Evolutionary conservation across 2,113 vertebrate genomes (phyloP), one percentile per base, ranked within the genome.

Genomic region (Herpetotheres cachinnans): DNA sequence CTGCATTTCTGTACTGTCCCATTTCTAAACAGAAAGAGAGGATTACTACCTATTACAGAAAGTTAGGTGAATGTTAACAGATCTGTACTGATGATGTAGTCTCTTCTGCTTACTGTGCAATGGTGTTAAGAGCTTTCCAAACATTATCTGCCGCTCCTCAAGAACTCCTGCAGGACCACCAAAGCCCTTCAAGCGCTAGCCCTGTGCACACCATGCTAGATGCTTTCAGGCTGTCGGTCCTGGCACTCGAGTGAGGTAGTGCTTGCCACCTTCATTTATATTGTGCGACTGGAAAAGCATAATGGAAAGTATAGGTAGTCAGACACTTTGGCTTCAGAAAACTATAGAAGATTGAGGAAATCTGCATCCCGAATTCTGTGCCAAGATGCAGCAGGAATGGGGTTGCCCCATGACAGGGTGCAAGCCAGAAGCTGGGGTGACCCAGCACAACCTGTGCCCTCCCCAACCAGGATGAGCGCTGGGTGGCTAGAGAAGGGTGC

Each of bases 401-500:
- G 24, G 3, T 10, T 77, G 24, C 10, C 12, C 40, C 7, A 4
- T 14, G 77, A 63, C 13, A 11, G 5, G 29, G 10, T 2, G 2
- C 17, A n/a, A 20, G 19, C 4, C 80, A 76, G 52, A 21, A 61
- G 11, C 9, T 66, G 67, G 20, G n/a, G 34, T 10, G 4, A 22
- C 9, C 17, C 21, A 61, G 18, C 22, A 56, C 10, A 34, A 24
- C 4, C 22, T 76, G 47, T 46, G 36, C 12, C 12, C 13, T 90
- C 27, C 15, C 9, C 44, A 83, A 2, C 9, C 9, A 27, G 49
- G 44, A 16, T 32, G 15, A 61, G 10, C 24, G 18, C 14, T 14
- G 62, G 3, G 3, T 49, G 34, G 34, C 5, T 26, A 72, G n/a
- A 42, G 12, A 1, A 1, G 10, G 10, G 4, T 42, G 56, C 10